phyloP scores from a whole-genome alignment of 2,113 vertebrate species.

The Hystrix brachyura region DNA sequence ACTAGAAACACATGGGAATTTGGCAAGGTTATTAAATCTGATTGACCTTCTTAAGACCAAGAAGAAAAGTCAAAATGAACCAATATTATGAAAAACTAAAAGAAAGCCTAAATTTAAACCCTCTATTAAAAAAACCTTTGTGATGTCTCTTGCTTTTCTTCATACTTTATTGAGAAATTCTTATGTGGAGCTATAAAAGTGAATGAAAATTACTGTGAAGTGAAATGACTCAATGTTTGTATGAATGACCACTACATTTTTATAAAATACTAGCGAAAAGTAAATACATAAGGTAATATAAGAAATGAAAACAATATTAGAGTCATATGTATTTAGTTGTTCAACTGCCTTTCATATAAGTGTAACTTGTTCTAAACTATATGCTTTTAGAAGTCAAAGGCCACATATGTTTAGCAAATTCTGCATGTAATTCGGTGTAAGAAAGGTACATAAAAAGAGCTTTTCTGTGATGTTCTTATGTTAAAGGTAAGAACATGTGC shows the following conservation, averaged over 20 bases:
- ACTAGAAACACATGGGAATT: neutral
- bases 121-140: neutral
- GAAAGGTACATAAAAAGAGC: neutral
- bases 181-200: neutral
- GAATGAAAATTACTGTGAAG: neutral
- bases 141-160: neutral
- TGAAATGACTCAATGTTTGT: neutral
- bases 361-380: conserved; percentile 1
- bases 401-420: conserved; percentile 35
- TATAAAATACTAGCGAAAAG: conserved; percentile 37
- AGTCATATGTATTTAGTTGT: conserved; percentile 25
- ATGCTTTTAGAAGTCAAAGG: conserved; percentile 28
- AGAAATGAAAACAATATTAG: neutral
- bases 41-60: neutral
- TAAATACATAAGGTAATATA: neutral
- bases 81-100: neutral
- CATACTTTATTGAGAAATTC: neutral
- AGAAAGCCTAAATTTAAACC: neutral
- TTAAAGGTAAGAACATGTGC: neutral
- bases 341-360: neutral
- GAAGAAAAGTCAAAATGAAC: neutral
- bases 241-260: neutral
- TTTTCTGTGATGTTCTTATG: conserved; percentile 30
- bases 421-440: neutral
- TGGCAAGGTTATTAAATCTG: neutral